Base-by-base conservation (phyloP, 2,113 vertebrate species). In the Tautogolabrus adspersus region DNA sequence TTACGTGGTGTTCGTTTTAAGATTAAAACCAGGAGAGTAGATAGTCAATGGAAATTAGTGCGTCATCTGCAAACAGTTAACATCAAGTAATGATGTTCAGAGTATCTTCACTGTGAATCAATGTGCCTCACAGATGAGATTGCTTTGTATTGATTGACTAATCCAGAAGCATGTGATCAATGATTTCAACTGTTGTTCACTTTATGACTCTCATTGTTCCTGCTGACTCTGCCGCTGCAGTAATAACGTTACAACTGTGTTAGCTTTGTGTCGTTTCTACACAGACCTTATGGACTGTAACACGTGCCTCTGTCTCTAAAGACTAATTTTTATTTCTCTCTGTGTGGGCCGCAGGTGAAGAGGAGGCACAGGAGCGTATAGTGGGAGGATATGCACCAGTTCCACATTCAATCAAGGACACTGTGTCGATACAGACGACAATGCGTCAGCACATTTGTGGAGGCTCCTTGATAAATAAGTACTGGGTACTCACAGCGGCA, bases 401-500 rank as follows among this genome's bases (percentile, higher is more conserved):
- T 6, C 95, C 95, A 3, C 78, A 95, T 68, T 92, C 94, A 23
- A 93, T 95, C 82, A 95, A 92, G 72, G 95, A 96, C 82, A 93
- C 95, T 2, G 95, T 95, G 71, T 95, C 96, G 0, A 85, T 96
- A 67, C 95, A 95, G 92, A 94, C 89, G 19, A 87, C 55, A 1
- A 67, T 73, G 5, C 93, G 93, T 15, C 87, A 88, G 56, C 96
- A 96, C 82, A 85, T 95, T 77, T 97, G 97, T 0, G 95, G 95
- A 0, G 96, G 97, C 6, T 94, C 95, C 4, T 64, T 97, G 85
- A 94, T 98, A 87, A 95, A 94, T 83, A 90, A 79, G 61, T 94
- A 90, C 80, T 97, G 97, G 96, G 94, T 97, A 54, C 70, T 97
- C 79, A 96, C 96, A 0, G 96, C 96, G 3, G 97, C 97, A 19